Conservation (phyloP, 2,888 invertebrate genomes). For the Molanna angustata region DNA sequence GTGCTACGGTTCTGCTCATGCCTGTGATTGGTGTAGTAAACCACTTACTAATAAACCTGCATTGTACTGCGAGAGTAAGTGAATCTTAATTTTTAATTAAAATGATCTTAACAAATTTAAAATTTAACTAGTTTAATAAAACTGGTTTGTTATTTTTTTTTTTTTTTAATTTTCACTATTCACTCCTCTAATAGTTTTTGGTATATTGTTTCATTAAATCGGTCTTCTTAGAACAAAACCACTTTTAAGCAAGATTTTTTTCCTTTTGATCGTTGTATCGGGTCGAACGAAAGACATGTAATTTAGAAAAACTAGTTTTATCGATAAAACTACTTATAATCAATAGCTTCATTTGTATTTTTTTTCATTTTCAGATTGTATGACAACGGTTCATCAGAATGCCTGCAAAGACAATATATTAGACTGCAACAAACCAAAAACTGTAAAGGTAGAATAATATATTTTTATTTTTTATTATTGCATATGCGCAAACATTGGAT, state of each 20-base stretch:
- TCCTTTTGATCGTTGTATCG: too few relatives aligned
- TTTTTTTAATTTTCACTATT: neutral
- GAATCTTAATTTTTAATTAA: neutral
- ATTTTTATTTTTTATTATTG: too few relatives aligned
- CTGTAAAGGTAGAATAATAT: slow-evolving; percentile 63
- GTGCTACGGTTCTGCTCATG: slow-evolving; percentile 60
- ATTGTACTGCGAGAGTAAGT: slow-evolving; percentile 82
- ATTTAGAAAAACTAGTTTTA: too few relatives aligned
- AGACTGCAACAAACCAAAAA: slow-evolving; percentile 75
- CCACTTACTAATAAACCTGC: slow-evolving; percentile 76
- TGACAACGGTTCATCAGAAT: slow-evolving; percentile 82
- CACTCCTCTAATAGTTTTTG: neutral
- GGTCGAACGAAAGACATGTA: too few relatives aligned
- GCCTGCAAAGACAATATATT: slow-evolving; percentile 85
- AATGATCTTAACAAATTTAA: neutral
- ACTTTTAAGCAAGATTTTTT: too few relatives aligned
- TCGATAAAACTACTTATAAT: too few relatives aligned
- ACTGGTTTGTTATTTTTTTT: neutral
- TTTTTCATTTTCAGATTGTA: slow-evolving; percentile 64
- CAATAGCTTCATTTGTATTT: too few relatives aligned
- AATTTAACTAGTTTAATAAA: neutral
- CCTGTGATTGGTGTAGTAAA: slow-evolving; percentile 77
- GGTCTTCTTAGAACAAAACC: too few relatives aligned
- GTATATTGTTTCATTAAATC: neutral
- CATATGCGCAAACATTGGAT: too few relatives aligned